Percentiles rank a stretch among this genome's conserved stretches.
These are phyloP conservation scores for Mayetiola destructor DNA, from an alignment of 2,888 invertebrate genomes.

Conservation along the genomic window DNA sequence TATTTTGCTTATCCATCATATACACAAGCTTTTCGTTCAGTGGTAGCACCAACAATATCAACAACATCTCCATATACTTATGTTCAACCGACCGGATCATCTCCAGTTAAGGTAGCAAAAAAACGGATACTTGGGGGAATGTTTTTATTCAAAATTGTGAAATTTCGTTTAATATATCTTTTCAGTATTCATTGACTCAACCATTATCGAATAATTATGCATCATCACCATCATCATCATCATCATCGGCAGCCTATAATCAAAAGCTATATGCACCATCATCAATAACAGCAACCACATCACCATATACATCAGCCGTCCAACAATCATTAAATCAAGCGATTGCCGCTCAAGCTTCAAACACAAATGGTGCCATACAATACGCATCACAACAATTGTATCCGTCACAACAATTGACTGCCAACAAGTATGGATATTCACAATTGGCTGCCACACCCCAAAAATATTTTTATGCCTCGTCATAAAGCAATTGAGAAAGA, in stretches of 20 bases:
- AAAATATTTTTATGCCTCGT: slow-evolving; percentile 5
- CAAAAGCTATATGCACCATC: not conserved
- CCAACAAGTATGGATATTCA: not conserved
- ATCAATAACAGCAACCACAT: not conserved
- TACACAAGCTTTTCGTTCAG: not conserved
- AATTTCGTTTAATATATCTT: not conserved
- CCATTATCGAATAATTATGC: too few relatives aligned
- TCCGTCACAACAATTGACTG: not conserved
- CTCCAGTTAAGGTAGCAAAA: slow-evolving; percentile 8
- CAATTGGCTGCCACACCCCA: not conserved
- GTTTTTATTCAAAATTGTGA: not conserved
- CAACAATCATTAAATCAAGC: slow-evolving; percentile 7
- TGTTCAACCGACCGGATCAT: not conserved
- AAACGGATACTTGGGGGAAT: too few relatives aligned
- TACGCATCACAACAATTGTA: not conserved
- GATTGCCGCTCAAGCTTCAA: not conserved
- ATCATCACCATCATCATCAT: too few relatives aligned
- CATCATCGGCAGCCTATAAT: not conserved
- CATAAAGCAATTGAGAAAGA: not conserved
- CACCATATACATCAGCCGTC: not conserved
- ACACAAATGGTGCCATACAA: not conserved
- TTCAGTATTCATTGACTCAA: not conserved
- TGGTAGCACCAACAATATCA: not conserved
- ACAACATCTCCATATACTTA: not conserved
- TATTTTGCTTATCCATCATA: not conserved